phyloP scores from a whole-genome alignment of 2,113 vertebrate species.

The Saimiri boliviensis region DNA sequence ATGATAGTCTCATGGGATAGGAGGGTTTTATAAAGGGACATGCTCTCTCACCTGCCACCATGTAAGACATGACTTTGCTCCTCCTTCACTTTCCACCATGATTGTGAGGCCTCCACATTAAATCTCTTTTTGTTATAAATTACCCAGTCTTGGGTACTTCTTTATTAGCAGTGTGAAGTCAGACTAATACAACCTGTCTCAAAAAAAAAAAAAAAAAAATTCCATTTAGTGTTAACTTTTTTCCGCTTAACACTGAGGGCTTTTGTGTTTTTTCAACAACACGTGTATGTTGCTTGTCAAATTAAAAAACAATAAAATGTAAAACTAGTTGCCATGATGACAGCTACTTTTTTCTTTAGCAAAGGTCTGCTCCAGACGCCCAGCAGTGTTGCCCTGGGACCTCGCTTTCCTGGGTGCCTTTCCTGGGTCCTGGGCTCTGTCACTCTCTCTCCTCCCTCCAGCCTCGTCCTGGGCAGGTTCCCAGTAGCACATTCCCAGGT shows the following conservation, averaged over 20 bases:
- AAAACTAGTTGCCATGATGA: no score
- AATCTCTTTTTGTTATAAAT: no score
- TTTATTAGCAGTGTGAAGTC: no score
- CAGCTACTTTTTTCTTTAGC: neutral
- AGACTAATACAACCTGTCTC: no score
- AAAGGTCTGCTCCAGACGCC: neutral
- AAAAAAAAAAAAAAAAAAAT: no score
- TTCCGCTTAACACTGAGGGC: neutral
- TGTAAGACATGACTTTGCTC: no score
- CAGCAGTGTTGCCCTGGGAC: neutral
- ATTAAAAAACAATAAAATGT: neutral
- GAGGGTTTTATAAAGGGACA: no score
- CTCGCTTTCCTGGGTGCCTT: neutral
- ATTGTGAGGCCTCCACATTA: no score
- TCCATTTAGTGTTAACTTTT: neutral
- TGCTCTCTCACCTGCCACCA: no score
- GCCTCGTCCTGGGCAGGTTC: neutral
- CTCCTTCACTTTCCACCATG: no score
- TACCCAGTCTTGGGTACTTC: no score
- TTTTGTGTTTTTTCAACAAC: neutral
- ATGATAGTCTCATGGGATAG: no score
- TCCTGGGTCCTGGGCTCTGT: neutral
- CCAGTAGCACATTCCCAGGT: neutral
- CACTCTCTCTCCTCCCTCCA: neutral
- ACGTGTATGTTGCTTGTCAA: neutral